Percentiles rank a stretch among this genome's conserved stretches.
These are phyloP conservation scores for Sarcophaga subvicina DNA, from an alignment of 2,888 invertebrate species.

Conservation along the genomic window DNA sequence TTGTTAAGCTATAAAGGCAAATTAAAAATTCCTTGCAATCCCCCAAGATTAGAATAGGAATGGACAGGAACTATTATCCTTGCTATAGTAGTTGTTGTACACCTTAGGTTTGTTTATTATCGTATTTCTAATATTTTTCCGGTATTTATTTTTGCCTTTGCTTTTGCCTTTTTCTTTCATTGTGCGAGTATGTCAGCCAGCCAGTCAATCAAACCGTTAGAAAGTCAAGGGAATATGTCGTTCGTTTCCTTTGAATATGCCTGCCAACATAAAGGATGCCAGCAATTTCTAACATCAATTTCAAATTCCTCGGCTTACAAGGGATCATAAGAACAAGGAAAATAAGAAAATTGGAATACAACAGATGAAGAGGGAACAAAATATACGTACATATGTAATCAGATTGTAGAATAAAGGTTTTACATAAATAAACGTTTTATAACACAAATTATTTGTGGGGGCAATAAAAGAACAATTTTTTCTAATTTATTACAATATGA, in stretches of 20 bases:
- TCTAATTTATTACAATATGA: slow-evolving; percentile 1
- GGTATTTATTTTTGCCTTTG: slow-evolving; percentile 4
- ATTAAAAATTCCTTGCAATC: slow-evolving; percentile 17
- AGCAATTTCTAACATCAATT: slow-evolving; percentile 13
- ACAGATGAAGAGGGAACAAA: background rate
- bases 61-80: background rate
- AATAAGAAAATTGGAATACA: background rate
- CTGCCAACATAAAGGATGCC: background rate
- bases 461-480: background rate
- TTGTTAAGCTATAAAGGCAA: background rate
- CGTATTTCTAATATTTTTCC: slow-evolving; percentile 12
- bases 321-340: slow-evolving; percentile 4
- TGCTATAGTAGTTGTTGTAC: background rate
- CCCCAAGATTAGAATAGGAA: slow-evolving; percentile 1
- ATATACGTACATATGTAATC: background rate
- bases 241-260: background rate
- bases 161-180: background rate
- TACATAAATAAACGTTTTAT: background rate
- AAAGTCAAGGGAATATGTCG: background rate
- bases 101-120: slow-evolving; percentile 16
- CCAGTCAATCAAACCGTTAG: background rate
- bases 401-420: no score
- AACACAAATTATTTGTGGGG: background rate
- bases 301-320: slow-evolving; percentile 11
- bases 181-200: background rate